phyloP scores from a whole-genome alignment of 2,888 invertebrate genomes.

The Caenorhabditis panamensis region DNA sequence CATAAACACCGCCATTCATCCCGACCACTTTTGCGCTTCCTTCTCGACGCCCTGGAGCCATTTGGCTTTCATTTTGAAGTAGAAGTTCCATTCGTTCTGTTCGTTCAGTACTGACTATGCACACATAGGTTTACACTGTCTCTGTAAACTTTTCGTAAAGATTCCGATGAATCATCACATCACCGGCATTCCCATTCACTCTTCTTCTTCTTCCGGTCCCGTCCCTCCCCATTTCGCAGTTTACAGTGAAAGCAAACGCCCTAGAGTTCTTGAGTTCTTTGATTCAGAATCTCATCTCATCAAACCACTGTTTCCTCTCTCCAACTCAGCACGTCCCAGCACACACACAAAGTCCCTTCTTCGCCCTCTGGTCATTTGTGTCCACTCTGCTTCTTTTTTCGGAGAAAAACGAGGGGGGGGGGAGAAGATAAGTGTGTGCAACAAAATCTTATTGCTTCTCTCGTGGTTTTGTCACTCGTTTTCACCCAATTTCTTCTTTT shows the following conservation, averaged over 20 bases:
- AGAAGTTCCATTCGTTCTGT: neutral
- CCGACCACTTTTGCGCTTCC: constrained; percentile 9
- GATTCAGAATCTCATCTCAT: constrained; percentile 8
- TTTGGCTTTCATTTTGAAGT: neutral
- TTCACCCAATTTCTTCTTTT: constrained; percentile 17
- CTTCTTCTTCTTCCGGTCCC: too few relatives aligned
- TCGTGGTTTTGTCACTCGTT: constrained; percentile 6
- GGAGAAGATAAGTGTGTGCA: constrained; percentile 58
- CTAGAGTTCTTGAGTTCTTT: too few relatives aligned
- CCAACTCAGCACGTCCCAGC: neutral
- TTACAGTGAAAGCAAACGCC: too few relatives aligned
- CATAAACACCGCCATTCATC: constrained; percentile 55
- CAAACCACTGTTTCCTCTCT: too few relatives aligned
- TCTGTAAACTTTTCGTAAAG: neutral
- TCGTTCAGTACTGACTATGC: too few relatives aligned
- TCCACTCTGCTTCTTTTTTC: constrained; percentile 37
- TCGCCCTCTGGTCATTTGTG: constrained; percentile 60
- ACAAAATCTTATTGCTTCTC: constrained; percentile 56
- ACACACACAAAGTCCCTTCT: constrained; percentile 22
- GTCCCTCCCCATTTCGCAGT: too few relatives aligned
- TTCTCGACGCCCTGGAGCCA: constrained; percentile 14
- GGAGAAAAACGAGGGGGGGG: neutral
- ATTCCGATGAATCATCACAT: neutral
- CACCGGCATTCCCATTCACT: too few relatives aligned
- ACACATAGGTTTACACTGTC: neutral